A percentile compares a stretch with the other conserved stretches of the same genome.
phyloP scores from a whole-genome alignment of 1,140 invertebrate genomes.

The Eupristina koningsbergeri region DNA sequence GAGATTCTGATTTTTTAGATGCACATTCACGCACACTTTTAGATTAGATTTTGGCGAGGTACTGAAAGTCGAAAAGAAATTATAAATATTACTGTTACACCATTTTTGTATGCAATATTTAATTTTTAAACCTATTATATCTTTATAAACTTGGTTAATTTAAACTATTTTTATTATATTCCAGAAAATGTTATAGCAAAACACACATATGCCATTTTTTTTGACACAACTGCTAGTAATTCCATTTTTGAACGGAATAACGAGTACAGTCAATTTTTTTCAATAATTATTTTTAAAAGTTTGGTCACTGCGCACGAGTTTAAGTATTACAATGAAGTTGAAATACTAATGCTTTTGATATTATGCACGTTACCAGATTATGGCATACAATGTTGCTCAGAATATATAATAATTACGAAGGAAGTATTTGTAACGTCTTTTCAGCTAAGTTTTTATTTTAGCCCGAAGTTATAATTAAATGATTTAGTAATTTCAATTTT shows the following conservation, averaged over 20 bases:
- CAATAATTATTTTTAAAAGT: background rate
- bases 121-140: background rate
- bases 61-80: background rate
- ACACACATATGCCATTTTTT: no score
- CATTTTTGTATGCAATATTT: background rate
- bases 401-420: conserved; percentile 41
- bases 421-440: conserved; percentile 27
- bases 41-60: background rate
- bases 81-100: background rate
- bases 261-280: background rate
- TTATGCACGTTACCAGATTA: background rate
- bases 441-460: conserved; percentile 19
- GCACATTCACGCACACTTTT: background rate
- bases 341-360: conserved; percentile 7
- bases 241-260: background rate
- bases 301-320: background rate
- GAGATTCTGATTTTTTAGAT: background rate
- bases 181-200: background rate
- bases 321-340: conserved; percentile 10
- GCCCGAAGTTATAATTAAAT: conserved; percentile 38
- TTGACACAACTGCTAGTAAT: background rate
- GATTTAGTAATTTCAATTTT: conserved; percentile 32
- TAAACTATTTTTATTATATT: background rate
- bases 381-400: background rate
- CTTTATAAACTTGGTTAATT: background rate